Base-by-base conservation (phyloP, 2,888 invertebrate genomes). In the Noctua comes region DNA sequence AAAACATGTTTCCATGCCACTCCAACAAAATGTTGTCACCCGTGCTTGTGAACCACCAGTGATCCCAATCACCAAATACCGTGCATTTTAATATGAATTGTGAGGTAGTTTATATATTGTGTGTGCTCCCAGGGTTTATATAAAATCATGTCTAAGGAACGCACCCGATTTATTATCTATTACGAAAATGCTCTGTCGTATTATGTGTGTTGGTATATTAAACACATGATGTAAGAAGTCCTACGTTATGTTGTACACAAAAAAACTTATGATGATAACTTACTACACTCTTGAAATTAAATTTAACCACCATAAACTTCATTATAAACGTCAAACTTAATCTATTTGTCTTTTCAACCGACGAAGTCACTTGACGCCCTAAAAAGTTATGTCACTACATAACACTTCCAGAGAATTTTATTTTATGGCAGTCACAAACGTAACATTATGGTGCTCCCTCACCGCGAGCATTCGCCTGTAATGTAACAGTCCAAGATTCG, bases 81-180 rank as follows among this genome's bases (percentile, higher is more conserved):
- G 86, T 84, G 83, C 84, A 72, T 36, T 51, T 24, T 48, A 1
- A 69, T 59, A 65, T 31, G 16, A 77, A 27, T 43, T 62, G 24
- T 57, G 46, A 31, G 24, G 6, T 51, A 16, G 13, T 27, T 57
- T 57, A 51, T 57, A 85, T 71, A 72, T 62, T 86, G 84, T 86
- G 86, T 85, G 84, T 85, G 84, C 71, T 86, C 86, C 68, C 86
- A 83, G 71, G 27, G 21, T 62, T 51, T 54, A 73, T 43, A 71
- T 54, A 43, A 48, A 59, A 68, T 79, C 48, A 43, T 51, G 36
- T 66, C 51, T 21, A 46, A 40, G 40, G 24, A 83, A n/a, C 46
- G 16, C 36, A 40, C 65, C 73, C 31, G 24, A 27, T 51, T 59
- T 7, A 7, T 40, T 40, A 36, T 36, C 10, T 18, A n/a, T 57